These are phyloP conservation scores for Sceloporus undulatus DNA, from an alignment of 2,113 vertebrate species.

Conservation along the genomic window DNA sequence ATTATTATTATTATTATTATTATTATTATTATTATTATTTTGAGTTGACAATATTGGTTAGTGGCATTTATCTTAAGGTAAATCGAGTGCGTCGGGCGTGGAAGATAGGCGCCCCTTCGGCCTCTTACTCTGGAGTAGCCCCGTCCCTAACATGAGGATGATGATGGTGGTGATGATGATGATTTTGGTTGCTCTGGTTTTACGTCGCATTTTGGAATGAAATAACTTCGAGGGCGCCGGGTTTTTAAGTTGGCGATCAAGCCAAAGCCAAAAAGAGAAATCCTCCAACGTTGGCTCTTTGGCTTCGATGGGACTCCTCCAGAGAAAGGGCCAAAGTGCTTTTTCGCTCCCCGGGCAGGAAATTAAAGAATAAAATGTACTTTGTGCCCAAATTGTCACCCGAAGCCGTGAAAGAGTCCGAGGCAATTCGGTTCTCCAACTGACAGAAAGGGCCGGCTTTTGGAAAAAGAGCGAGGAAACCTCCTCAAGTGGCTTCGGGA, in stretches of 20 bases:
- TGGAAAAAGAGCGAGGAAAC: background rate
- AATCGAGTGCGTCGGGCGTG: background rate
- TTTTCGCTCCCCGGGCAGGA: too few relatives aligned
- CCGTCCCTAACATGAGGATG: background rate
- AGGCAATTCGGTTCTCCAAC: background rate
- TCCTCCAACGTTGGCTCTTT: background rate
- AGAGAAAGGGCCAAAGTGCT: background rate
- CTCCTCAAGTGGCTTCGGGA: background rate
- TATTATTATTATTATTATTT: too few relatives aligned
- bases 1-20: too few relatives aligned
- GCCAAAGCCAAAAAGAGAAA: background rate
- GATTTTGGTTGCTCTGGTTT: background rate
- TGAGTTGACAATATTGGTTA: background rate
- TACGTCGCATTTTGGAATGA: background rate
- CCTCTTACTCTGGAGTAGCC: slow-evolving; percentile 22
- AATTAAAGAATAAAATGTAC: too few relatives aligned
- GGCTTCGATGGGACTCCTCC: slow-evolving; percentile 24
- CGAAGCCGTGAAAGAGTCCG: background rate
- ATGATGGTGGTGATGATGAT: background rate
- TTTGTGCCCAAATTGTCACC: too few relatives aligned
- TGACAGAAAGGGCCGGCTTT: background rate
- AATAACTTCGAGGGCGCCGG: background rate
- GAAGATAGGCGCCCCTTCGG: background rate
- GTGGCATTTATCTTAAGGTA: background rate
- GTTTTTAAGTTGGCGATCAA: background rate